These are phyloP conservation scores for Dermolepida albohirtum DNA, from an alignment of 2,888 invertebrate species.

Conservation along the genomic window DNA sequence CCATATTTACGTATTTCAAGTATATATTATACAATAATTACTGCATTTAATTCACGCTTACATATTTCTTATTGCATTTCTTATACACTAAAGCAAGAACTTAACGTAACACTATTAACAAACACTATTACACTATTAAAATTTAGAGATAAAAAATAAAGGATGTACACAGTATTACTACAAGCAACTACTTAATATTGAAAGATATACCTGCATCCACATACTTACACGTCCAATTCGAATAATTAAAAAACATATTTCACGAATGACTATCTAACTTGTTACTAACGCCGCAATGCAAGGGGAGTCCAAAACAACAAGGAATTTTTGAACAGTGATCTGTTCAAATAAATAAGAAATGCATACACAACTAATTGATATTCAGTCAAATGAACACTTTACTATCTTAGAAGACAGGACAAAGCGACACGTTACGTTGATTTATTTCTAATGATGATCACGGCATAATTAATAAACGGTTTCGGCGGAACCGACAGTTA, in stretches of 20 bases:
- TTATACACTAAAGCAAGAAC: too few species aligned
- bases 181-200: too few species aligned
- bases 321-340: slow-evolving; percentile 23
- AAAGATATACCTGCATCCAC: slow-evolving; percentile 7
- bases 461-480: slow-evolving; percentile 41
- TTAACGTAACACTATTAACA: too few species aligned
- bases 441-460: slow-evolving; percentile 40
- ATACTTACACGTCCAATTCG: slow-evolving; percentile 26
- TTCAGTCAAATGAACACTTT: slow-evolving; percentile 25
- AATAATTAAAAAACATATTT: slow-evolving; percentile 15
- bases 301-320: slow-evolving; percentile 9
- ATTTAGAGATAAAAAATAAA: too few species aligned
- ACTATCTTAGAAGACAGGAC: slow-evolving; percentile 31
- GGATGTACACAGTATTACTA: too few species aligned
- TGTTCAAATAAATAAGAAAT: slow-evolving; percentile 28
- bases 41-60: too few species aligned
- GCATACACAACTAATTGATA: slow-evolving; percentile 18
- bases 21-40: too few species aligned
- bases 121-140: too few species aligned
- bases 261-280: background rate
- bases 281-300: background rate
- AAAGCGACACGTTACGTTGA: slow-evolving; percentile 40
- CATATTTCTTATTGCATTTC: too few species aligned
- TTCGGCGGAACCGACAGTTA: slow-evolving; percentile 27
- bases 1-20: too few species aligned